A percentile compares a stretch with the other conserved stretches of the same genome.
phyloP scores from a whole-genome alignment of 2,888 invertebrate genomes.

The Neoitamus cyanurus region DNA sequence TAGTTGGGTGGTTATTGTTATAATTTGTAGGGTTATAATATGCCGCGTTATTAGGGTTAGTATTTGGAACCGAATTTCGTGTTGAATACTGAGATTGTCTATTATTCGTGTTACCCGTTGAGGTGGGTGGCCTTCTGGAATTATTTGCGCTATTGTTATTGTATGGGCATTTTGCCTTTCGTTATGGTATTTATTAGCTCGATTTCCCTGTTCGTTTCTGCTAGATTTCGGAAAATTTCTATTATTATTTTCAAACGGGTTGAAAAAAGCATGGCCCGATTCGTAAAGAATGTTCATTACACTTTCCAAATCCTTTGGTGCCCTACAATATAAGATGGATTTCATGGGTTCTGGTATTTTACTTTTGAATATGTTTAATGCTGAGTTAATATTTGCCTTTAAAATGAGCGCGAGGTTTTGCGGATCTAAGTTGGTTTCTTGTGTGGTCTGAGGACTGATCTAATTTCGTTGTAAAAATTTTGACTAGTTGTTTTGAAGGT shows the following conservation, averaged over 20 bases:
- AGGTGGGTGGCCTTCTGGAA: too few relatives aligned
- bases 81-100: too few relatives aligned
- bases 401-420: not conserved
- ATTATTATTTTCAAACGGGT: not conserved
- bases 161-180: not conserved
- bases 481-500: not conserved
- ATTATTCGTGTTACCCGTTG: too few relatives aligned
- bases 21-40: too few relatives aligned
- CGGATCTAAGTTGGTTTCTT: not conserved
- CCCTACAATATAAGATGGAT: not conserved
- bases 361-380: not conserved
- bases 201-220: not conserved
- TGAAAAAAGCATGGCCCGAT: not conserved
- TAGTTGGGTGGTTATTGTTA: too few relatives aligned
- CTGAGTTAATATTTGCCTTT: not conserved
- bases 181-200: not conserved
- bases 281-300: not conserved
- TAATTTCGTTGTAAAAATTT: not conserved
- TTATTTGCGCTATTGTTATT: too few relatives aligned
- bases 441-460: not conserved
- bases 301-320: not conserved
- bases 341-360: not conserved
- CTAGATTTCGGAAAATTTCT: not conserved
- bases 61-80: too few relatives aligned
- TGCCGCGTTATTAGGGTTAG: too few relatives aligned